These are phyloP conservation scores for Blennius ocellaris DNA, from an alignment of 2,113 vertebrate species.

Conservation along the genomic window DNA sequence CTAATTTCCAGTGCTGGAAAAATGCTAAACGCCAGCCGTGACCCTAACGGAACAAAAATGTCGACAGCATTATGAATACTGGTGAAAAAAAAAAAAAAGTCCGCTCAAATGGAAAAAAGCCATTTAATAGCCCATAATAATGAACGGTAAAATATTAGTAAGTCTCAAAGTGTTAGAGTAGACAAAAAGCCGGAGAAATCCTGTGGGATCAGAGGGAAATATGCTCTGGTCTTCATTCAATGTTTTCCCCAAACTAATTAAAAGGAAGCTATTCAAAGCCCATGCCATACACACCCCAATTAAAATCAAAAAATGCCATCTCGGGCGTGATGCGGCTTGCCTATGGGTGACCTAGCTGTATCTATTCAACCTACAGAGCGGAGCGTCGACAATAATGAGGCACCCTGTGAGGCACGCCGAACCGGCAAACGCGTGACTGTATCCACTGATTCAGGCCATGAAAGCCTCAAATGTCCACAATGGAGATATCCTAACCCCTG, in stretches of 20 bases:
- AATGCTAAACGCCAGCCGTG: slow-evolving; percentile 8
- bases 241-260: slow-evolving; percentile 58
- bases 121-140: slow-evolving; percentile 35
- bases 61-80: slow-evolving; percentile 11
- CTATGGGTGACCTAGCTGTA: slow-evolving; percentile 51
- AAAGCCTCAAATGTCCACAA: slow-evolving; percentile 30
- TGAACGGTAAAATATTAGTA: slow-evolving; percentile 44
- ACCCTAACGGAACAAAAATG: neutral
- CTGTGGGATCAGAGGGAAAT: slow-evolving; percentile 53
- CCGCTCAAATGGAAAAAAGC: neutral
- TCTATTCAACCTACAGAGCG: slow-evolving; percentile 46
- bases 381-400: slow-evolving; percentile 58
- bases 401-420: slow-evolving; percentile 16
- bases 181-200: slow-evolving; percentile 41
- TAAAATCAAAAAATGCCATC: slow-evolving; percentile 65
- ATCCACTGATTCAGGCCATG: slow-evolving; percentile 31
- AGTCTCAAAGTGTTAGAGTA: slow-evolving; percentile 36
- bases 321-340: slow-evolving; percentile 29
- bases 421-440: slow-evolving; percentile 38
- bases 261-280: slow-evolving; percentile 40
- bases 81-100: slow-evolving; percentile 1
- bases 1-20: neutral
- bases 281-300: slow-evolving; percentile 53
- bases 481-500: slow-evolving; percentile 38
- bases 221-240: slow-evolving; percentile 19